Evolutionary conservation across 2,113 vertebrate genomes (phyloP), one percentile per base, ranked within the genome.

Genomic region (Chamaetylas fuelleborni): DNA sequence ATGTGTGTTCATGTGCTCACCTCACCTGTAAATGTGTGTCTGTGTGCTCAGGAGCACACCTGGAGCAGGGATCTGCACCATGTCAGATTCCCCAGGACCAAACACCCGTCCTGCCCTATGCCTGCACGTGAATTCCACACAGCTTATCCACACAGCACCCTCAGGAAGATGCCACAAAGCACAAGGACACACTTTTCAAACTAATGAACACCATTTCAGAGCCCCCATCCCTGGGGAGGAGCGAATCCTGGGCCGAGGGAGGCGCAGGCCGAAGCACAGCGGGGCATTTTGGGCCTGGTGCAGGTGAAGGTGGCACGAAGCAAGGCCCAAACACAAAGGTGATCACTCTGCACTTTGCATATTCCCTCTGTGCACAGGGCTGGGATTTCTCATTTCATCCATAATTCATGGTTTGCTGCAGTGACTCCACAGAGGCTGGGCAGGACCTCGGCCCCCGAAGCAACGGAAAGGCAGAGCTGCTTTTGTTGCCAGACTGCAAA

Each of bases 391-490:
- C 57, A 64, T 81, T 92, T 70, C 91, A 96, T 97, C 84, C 95
- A 97, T 97, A 95, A 96, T 97, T 97, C 95, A 97, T 95, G 53
- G 25, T 45, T 82, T 64, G 85, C 94, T 78, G 95, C 92, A 93
- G 95, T 1, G 12, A 33, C 78, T 85, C 85, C 67, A 34, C 10
- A 0, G 89, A 77, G 91, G 91, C 95, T 43, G 76, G 24, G 3
- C 76, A 61, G 95, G 91, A 86, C 88, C 84, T 81, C 85, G 13
- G 81, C 58, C 34, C 60, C 24, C 23, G 11, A 10, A 76, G n/a
- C 33, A 17, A 80, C 57, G 69, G 3, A 47, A 65, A 86, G 57
- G 24, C 38, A 54, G 69, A 57, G 76, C 3, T 12, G 77, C 34
- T 88, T 70, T 57, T 36, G 11, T 23, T 12, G 1, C 79, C 90